Conservation (phyloP, 2,888 invertebrate genomes). For the Orchesella flavescens region DNA sequence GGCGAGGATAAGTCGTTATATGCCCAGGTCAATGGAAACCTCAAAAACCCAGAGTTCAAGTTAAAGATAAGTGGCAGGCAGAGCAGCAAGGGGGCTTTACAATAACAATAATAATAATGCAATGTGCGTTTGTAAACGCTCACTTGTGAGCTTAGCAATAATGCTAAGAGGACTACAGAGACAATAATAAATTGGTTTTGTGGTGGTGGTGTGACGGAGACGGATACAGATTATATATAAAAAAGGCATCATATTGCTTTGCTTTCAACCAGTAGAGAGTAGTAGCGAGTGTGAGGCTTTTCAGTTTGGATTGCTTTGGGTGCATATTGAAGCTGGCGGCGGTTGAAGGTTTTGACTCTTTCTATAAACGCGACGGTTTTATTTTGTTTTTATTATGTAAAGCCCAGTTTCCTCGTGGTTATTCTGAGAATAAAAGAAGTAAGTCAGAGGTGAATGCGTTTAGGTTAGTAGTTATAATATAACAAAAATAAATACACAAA, state of each 20-base stretch:
- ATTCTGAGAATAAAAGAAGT: no score
- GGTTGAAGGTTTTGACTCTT: no score
- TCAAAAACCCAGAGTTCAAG: slow-evolving; percentile 22
- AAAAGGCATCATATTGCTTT: background rate
- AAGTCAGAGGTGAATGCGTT: no score
- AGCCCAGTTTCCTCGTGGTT: no score
- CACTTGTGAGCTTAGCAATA: slow-evolving; percentile 9
- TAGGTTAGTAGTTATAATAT: no score
- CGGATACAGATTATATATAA: slow-evolving; percentile 16
- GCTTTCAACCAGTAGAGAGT: background rate
- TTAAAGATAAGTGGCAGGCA: slow-evolving; percentile 51
- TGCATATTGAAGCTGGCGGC: no score
- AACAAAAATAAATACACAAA: no score
- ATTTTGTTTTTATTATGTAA: no score
- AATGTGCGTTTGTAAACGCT: slow-evolving; percentile 31
- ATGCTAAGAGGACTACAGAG: slow-evolving; percentile 34
- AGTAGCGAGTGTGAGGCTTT: no score
- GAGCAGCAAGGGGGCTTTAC: slow-evolving; percentile 43
- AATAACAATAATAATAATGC: slow-evolving; percentile 48
- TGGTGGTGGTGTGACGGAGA: slow-evolving; percentile 32
- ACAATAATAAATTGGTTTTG: slow-evolving; percentile 58
- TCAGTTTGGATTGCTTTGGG: no score
- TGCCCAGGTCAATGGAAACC: slow-evolving; percentile 54
- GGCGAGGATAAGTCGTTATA: slow-evolving; percentile 30
- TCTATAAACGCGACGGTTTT: no score